A percentile compares a stretch with the other conserved stretches of the same genome.
Conservation (phyloP, 1,140 invertebrate genomes). For the Lordiphosa collinella region DNA sequence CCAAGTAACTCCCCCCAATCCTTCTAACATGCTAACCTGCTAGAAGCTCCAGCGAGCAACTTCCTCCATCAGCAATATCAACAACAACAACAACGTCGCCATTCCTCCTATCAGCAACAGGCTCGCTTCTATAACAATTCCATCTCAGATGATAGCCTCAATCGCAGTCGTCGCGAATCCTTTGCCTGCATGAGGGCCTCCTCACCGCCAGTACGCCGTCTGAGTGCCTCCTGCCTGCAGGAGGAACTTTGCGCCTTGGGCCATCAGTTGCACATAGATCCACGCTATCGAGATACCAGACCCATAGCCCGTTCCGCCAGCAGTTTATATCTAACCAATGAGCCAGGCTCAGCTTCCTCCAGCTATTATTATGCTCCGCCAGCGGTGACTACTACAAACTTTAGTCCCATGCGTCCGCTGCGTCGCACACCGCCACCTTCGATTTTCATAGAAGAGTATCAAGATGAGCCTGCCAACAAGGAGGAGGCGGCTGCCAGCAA, state of each 20-base stretch:
- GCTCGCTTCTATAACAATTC: slow-evolving; percentile 60
- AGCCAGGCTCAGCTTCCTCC: too few relatives aligned
- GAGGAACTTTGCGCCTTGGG: slow-evolving; percentile 72
- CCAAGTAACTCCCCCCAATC: slow-evolving; percentile 45
- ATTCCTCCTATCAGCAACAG: slow-evolving; percentile 62
- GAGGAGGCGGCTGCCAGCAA: slow-evolving; percentile 12
- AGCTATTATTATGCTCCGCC: slow-evolving; percentile 30
- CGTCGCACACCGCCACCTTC: slow-evolving; percentile 69
- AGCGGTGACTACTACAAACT: slow-evolving; percentile 27
- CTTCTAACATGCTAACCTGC: slow-evolving; percentile 27
- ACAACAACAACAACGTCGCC: slow-evolving; percentile 61
- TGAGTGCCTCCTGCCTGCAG: slow-evolving; percentile 74
- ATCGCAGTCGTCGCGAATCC: slow-evolving; percentile 72
- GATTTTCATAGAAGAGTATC: slow-evolving; percentile 78
- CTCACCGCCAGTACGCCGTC: slow-evolving; percentile 62
- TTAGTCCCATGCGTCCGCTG: slow-evolving; percentile 62
- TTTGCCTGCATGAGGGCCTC: slow-evolving; percentile 63
- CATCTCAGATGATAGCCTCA: slow-evolving; percentile 72
- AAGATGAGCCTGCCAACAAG: slow-evolving; percentile 50
- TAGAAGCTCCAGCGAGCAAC: slow-evolving; percentile 40
- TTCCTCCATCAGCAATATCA: slow-evolving; percentile 40
- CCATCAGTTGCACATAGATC: slow-evolving; percentile 76
- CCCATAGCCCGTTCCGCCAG: slow-evolving; percentile 73
- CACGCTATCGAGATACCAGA: slow-evolving; percentile 70
- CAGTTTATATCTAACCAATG: slow-evolving; percentile 64